These are phyloP conservation scores for Lasioglossum zephyrum DNA, from an alignment of 2,888 invertebrate species.

Conservation along the genomic window DNA sequence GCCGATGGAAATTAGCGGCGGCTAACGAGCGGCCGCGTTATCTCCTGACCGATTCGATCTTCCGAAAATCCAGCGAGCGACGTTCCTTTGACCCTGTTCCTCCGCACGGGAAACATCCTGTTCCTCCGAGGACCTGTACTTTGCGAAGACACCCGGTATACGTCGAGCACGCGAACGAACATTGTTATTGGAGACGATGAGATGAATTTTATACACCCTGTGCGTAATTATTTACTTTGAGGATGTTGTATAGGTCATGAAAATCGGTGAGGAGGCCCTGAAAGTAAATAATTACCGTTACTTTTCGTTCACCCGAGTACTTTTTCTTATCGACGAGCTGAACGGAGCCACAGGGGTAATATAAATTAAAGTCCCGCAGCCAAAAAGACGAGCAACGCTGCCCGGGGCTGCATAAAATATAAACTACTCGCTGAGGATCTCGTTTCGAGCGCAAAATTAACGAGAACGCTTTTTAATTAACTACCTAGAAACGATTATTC, in stretches of 20 bases:
- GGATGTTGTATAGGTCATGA: too few relatives aligned
- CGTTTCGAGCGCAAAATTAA: background rate
- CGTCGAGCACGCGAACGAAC: background rate
- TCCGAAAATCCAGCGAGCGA: background rate
- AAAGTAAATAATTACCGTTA: background rate
- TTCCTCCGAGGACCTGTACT: background rate
- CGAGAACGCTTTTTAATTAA: constrained; percentile 4
- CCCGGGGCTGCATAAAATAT: background rate
- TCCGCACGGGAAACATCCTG: background rate
- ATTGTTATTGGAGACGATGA: too few relatives aligned
- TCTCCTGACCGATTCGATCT: constrained; percentile 24
- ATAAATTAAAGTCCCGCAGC: background rate
- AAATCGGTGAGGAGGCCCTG: too few relatives aligned
- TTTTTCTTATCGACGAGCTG: background rate
- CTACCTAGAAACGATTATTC: background rate
- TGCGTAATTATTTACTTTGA: too few relatives aligned
- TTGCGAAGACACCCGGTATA: too few relatives aligned
- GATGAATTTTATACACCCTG: too few relatives aligned
- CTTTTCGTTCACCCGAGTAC: background rate
- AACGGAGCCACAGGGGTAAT: background rate
- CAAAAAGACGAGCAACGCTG: background rate
- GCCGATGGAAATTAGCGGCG: constrained; percentile 58
- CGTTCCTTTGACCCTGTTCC: background rate
- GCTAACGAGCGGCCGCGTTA: constrained; percentile 47
- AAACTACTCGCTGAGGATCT: background rate